Conservation (phyloP, 2,797 vertebrate genomes). For the Sus cebifrons region DNA sequence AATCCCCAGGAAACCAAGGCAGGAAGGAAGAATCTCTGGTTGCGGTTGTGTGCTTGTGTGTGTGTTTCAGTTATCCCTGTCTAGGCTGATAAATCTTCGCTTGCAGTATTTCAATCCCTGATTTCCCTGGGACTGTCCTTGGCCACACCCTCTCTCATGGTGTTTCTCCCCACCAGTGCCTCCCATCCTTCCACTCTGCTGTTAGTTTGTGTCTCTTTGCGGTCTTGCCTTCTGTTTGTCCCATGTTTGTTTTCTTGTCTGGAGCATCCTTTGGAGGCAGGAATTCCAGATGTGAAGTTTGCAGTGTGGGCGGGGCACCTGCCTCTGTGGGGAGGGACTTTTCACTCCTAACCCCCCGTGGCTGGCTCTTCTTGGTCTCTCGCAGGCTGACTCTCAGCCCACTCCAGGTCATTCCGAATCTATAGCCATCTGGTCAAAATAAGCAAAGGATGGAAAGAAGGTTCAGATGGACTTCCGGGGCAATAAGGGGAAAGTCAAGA, state of each 20-base stretch:
- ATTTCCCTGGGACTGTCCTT: neutral
- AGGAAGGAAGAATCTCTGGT: neutral
- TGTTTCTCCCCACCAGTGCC: neutral
- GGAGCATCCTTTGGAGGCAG: neutral
- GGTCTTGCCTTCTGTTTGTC: neutral
- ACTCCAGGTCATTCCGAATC: neutral
- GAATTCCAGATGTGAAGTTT: neutral
- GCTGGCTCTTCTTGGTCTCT: neutral
- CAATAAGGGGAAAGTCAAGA: neutral
- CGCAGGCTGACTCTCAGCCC: neutral
- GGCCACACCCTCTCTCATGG: neutral
- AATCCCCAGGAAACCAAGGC: neutral
- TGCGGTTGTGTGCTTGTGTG: neutral
- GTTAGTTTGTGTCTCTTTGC: neutral
- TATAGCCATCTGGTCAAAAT: neutral
- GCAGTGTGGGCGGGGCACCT: neutral
- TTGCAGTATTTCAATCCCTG: neutral
- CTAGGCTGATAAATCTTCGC: rapidly evolving
- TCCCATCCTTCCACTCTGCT: neutral
- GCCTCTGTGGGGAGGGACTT: neutral
- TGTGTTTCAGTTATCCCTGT: neutral
- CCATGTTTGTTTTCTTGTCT: neutral
- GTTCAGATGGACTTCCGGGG: neutral
- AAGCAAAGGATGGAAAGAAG: neutral
- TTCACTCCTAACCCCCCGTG: neutral